Evolutionary conservation across 2,797 vertebrate species (phyloP).

Genomic region (Podargus strigoides): DNA sequence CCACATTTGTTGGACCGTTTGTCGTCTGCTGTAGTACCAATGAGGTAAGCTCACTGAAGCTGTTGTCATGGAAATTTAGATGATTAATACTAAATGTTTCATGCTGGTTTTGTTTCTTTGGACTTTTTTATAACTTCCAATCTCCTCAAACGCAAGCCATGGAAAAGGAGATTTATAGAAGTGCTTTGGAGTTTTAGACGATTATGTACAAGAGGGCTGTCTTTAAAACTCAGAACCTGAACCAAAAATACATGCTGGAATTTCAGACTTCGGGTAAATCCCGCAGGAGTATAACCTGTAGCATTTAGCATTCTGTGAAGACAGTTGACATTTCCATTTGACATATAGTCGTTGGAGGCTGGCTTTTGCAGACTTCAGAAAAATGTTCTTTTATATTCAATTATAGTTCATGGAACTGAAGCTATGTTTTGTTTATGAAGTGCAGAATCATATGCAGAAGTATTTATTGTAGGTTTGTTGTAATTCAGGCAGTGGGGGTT

Average conservation of each 20-base stretch:
- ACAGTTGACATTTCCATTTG: neutral
- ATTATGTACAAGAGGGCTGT: neutral
- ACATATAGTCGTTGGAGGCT: neutral
- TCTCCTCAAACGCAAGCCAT: neutral
- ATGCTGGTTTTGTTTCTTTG: constrained; percentile 28
- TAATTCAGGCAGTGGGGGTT: neutral
- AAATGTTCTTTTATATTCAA: neutral
- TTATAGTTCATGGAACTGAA: neutral
- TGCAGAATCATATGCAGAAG: neutral
- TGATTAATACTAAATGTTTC: neutral
- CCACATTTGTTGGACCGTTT: neutral
- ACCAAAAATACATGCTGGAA: neutral
- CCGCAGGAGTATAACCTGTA: neutral
- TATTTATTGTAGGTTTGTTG: neutral
- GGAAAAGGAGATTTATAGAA: constrained; percentile 12
- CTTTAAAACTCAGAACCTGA: neutral
- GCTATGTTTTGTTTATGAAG: neutral
- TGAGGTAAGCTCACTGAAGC: neutral
- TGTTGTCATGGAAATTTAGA: neutral
- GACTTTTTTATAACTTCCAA: neutral
- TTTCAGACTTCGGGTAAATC: neutral
- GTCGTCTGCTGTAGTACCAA: neutral
- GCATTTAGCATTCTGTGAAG: neutral
- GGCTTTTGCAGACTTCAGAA: neutral
- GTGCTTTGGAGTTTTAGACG: neutral